Evolutionary conservation across 2,797 vertebrate species (phyloP).

Genomic region (Craterocephalus amniculus): DNA sequence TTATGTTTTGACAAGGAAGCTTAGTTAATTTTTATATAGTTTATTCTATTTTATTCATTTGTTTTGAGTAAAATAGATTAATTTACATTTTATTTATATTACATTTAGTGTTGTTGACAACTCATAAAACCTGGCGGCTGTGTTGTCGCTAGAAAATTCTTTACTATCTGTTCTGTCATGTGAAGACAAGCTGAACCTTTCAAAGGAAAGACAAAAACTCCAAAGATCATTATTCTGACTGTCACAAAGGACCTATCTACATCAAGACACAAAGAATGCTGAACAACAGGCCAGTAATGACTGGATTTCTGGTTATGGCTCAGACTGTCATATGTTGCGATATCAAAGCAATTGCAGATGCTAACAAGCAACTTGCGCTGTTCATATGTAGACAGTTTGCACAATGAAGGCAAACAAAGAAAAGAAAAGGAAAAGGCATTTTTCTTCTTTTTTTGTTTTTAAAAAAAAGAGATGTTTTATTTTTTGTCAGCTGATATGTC

Average conservation of each 20-base stretch:
- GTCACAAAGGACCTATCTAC: neutral
- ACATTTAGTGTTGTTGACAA: neutral
- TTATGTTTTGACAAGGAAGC: neutral
- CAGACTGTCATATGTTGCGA: neutral
- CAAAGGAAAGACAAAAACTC: neutral
- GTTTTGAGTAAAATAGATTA: neutral
- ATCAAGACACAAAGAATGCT: neutral
- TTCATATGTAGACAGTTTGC: neutral
- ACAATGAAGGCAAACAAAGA: neutral
- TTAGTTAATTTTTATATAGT: neutral
- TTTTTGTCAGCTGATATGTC: neutral
- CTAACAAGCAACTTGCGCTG: neutral
- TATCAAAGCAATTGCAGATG: neutral
- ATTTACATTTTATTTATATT: neutral
- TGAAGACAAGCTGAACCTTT: neutral
- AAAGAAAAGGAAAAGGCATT: too few relatives aligned
- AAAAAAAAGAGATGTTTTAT: too few relatives aligned
- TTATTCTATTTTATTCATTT: too few relatives aligned
- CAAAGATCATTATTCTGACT: neutral
- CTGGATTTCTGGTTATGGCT: neutral
- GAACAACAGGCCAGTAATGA: neutral
- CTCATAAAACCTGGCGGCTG: neutral
- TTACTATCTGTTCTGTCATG: neutral
- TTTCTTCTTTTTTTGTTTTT: too few relatives aligned
- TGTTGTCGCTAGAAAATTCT: neutral